Base-by-base conservation (phyloP, 2,113 vertebrate genomes). In the Chrysemys picta region DNA sequence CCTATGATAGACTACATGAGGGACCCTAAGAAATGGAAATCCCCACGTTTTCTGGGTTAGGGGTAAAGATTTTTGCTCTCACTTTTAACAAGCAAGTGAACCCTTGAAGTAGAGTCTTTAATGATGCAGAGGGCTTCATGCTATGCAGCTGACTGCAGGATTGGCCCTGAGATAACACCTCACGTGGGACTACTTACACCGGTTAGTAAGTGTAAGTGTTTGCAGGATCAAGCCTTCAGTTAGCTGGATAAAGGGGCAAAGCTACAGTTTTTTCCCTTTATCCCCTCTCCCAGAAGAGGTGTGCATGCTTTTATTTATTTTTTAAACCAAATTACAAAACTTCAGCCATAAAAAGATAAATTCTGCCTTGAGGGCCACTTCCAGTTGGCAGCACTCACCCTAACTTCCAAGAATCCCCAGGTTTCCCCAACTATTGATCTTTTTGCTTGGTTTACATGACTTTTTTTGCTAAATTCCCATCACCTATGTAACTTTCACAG, bases 61-160 rank as follows among this genome's bases (percentile, higher is more conserved):
- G 27, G 38, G 21, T 72, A 75, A 4, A 2, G 50, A 42, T 52
- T 80, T 19, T 29, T 16, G 3, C 5, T 0, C 0, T 2, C 0
- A 1, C 3, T 2, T 8, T 13, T 62, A 85, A 72, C n/a, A 31
- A 38, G 21, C 16, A 27, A 22, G 10, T 19, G 22, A 69, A 19
- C 17, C 31, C 35, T 29, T 6, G 11, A 86, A 10, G 4, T 50
- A 3, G 56, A 47, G 4, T 59, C 35, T 35, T 72, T 16, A 59
- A 54, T 45, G 50, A 0, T 49, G 62, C 79, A 45, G 35, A 54
- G n/a, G 52, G 47, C 45, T 57, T 29, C 62, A 62, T 47, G 11
- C 17, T n/a, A 0, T 27, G 38, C 10, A 75, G 82, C 8, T 45
- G 14, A 1, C 27, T 56, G 0, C 29, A 50, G n/a, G 35, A 69